phyloP scores from a whole-genome alignment of 2,113 vertebrate genomes.

The Bos indicus region DNA sequence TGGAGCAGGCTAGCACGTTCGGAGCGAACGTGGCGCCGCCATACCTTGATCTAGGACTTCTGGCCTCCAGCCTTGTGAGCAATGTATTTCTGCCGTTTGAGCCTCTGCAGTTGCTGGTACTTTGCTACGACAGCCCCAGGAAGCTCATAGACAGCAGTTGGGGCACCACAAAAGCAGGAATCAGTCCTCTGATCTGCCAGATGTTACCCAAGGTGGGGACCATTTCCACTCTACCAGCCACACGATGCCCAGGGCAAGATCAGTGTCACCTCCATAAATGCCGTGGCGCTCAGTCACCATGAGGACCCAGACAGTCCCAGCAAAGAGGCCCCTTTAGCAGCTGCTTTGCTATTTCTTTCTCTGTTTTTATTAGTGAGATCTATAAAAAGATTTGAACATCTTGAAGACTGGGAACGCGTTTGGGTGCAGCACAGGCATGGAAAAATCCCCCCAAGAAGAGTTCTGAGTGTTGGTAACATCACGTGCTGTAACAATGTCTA shows the following conservation, averaged over 20 bases:
- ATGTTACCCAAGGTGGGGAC: rapidly evolving
- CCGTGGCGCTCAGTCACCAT: rapidly evolving
- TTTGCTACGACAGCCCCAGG: rapidly evolving
- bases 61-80: not conserved
- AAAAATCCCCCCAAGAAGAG: not conserved
- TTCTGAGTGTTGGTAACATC: not conserved
- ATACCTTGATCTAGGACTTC: not conserved
- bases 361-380: conserved; percentile 1
- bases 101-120: rapidly evolving
- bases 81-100: rapidly evolving
- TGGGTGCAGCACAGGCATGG: not conserved
- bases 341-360: not conserved
- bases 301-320: rapidly evolving
- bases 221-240: rapidly evolving
- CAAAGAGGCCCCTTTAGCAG: not conserved
- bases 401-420: not conserved
- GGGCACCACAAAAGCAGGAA: not conserved
- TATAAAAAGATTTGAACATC: not conserved
- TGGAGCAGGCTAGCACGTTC: not conserved
- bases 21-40: rapidly evolving
- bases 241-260: rapidly evolving
- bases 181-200: rapidly evolving
- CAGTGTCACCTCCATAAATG: rapidly evolving
- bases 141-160: not conserved
- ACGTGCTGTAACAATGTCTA: not conserved